A percentile compares a stretch with the other conserved stretches of the same genome.
Evolutionary conservation across 2,888 invertebrate genomes (phyloP).

Genomic region (Eugnorisma glareosa): DNA sequence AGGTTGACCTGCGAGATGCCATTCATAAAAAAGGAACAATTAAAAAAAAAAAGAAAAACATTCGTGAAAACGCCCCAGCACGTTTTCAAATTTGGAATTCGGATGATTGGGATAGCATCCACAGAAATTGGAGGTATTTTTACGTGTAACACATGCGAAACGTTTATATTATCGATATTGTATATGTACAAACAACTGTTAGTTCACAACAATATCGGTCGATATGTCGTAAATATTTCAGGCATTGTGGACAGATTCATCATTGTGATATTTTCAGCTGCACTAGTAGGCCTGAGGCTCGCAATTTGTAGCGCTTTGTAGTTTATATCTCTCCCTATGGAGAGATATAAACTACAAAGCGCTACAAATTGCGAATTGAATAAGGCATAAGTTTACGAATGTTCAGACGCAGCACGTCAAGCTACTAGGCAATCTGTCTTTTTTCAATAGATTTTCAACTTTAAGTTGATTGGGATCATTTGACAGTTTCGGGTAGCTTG

Average conservation of each 20-base stretch:
- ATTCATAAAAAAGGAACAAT: no score
- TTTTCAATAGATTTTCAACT: no score
- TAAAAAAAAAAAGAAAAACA: no score
- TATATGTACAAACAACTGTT: constrained; percentile 8
- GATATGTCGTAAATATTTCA: constrained; percentile 13
- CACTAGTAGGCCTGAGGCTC: neutral
- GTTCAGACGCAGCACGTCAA: no score
- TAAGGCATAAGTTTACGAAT: neutral
- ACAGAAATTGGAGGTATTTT: constrained; percentile 1
- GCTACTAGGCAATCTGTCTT: no score
- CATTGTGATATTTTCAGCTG: neutral
- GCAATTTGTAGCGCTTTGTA: neutral
- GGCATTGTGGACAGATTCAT: neutral
- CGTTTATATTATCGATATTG: neutral
- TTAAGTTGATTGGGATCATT: no score
- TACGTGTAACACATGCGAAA: neutral
- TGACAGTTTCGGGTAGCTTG: no score
- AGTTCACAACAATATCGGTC: neutral
- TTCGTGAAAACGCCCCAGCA: neutral
- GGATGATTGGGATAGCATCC: neutral
- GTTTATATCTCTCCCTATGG: neutral
- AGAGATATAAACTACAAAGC: no score
- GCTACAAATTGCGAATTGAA: no score
- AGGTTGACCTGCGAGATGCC: no score
- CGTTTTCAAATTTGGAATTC: constrained; percentile 9